phyloP scores from a whole-genome alignment of 2,888 invertebrate genomes.

The Erebia epiphron region DNA sequence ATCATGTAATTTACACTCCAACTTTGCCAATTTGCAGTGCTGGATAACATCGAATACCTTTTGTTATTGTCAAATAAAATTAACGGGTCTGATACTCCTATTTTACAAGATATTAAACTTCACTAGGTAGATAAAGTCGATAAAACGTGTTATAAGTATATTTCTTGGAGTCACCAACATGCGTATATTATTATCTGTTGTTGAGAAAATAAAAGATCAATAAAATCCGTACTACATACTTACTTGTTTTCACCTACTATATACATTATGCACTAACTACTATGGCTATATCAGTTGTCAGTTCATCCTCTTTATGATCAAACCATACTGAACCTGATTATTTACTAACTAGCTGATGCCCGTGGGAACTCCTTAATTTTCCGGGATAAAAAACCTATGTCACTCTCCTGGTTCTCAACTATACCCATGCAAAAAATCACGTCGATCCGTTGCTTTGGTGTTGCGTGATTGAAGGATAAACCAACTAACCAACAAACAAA shows the following conservation, averaged over 20 bases:
- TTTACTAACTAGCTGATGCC: too few species aligned
- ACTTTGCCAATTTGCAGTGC: constrained; percentile 35
- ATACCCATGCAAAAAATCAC: too few species aligned
- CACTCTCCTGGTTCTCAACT: too few species aligned
- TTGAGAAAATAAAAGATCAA: neutral
- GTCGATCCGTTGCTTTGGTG: too few species aligned
- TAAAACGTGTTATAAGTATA: constrained; percentile 37
- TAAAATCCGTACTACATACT: neutral
- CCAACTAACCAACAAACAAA: too few species aligned
- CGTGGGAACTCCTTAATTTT: too few species aligned
- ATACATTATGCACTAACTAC: neutral
- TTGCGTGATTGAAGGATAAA: too few species aligned
- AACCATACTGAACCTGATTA: too few species aligned
- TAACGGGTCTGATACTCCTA: constrained; percentile 40
- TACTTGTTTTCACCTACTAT: neutral
- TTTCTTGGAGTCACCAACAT: constrained; percentile 26
- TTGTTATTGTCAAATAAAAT: constrained; percentile 42
- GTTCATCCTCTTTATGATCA: too few species aligned
- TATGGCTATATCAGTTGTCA: too few species aligned
- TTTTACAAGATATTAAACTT: constrained; percentile 40
- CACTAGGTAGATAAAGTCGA: constrained; percentile 37
- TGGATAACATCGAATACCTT: constrained; percentile 41
- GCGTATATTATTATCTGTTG: constrained; percentile 12
- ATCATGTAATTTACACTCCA: constrained; percentile 26
- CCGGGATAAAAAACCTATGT: too few species aligned